Percentiles rank a stretch among this genome's conserved stretches.
These are phyloP conservation scores for Neosalanx taihuensis DNA, from an alignment of 2,797 vertebrate genomes.

Conservation along the genomic window DNA sequence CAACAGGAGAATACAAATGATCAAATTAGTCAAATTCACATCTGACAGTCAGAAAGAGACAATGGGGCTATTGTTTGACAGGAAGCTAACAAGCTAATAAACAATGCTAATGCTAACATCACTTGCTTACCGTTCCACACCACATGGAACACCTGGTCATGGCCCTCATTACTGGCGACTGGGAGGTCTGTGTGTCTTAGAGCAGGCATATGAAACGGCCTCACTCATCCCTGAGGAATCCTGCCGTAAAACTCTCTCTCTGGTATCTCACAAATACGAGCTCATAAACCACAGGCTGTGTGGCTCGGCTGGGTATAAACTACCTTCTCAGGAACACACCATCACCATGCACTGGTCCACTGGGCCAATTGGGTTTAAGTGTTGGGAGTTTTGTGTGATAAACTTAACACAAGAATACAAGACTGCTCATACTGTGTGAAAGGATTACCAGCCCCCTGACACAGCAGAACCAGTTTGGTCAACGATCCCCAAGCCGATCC, in stretches of 20 bases:
- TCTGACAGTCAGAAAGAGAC: too few species aligned
- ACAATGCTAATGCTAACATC: slow-evolving; percentile 16
- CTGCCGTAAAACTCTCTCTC: slow-evolving; percentile 61
- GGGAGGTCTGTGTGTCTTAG: slow-evolving; percentile 51
- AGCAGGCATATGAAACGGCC: slow-evolving; percentile 50
- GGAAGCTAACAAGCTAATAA: slow-evolving; percentile 6
- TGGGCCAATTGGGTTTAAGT: slow-evolving; percentile 23
- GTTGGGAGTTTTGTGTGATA: slow-evolving; percentile 18
- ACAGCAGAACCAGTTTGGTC: slow-evolving; percentile 20
- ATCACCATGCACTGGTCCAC: not conserved
- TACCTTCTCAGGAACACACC: slow-evolving; percentile 18
- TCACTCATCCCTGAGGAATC: slow-evolving; percentile 68
- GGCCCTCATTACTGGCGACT: slow-evolving; percentile 51
- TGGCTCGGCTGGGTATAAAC: slow-evolving; percentile 16
- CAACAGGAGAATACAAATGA: too few species aligned
- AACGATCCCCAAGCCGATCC: slow-evolving; percentile 27
- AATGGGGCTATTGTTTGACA: not conserved
- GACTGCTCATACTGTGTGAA: too few species aligned
- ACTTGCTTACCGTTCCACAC: slow-evolving; percentile 23
- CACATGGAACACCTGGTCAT: slow-evolving; percentile 62
- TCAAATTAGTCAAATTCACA: too few species aligned
- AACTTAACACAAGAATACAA: too few species aligned
- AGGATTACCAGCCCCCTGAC: too few species aligned
- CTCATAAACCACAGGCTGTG: slow-evolving; percentile 51
- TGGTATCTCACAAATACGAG: slow-evolving; percentile 59